Evolutionary conservation across 2,888 invertebrate genomes (phyloP), one percentile per base, ranked within the genome.

Genomic region (Trilocha varians): DNA sequence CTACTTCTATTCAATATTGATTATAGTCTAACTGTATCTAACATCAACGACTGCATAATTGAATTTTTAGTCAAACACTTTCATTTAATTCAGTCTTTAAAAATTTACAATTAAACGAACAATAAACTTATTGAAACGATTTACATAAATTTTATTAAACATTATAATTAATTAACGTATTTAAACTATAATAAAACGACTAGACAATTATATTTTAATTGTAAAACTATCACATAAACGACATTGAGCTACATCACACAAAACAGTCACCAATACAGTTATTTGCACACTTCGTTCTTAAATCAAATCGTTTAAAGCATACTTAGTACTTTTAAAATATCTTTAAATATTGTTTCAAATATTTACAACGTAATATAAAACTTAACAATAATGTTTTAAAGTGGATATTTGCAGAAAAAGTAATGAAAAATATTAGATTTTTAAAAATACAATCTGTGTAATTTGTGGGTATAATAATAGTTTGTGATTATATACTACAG

Each of bases 31-130:
- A n/a, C n/a, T n/a, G n/a, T 68, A 69, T 62, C 61, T 69, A 75
- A 74, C 64, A 70, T 71, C 59, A 62, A 77, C 69, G 77, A 82
- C 77, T 72, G 71, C 65, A 55, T 80, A 82, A 83, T 84, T 82
- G 79, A 80, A 78, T 79, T 75, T 61, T 62, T 70, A 72, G 65
- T 75, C 69, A 73, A 73, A 25, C 25, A 25, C 25, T 66, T 72
- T 71, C 65, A 65, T 77, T 75, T 70, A 74, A 69, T 78, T 84
- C 84, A 84, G 84, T 84, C 84, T 84, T 84, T 78, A 78, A 70
- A 72, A 73, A 74, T 78, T 70, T 72, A 71, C 63, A 73, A 75
- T 72, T 70, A 74, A 73, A 71, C 61, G 58, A 74, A 55, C 65
- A 69, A 63, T 53, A 40, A 44, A 56, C n/a, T 43, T 40, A 50